Evolutionary conservation across 2,113 vertebrate species (phyloP).

Genomic region (Tachysurus fulvidraco): DNA sequence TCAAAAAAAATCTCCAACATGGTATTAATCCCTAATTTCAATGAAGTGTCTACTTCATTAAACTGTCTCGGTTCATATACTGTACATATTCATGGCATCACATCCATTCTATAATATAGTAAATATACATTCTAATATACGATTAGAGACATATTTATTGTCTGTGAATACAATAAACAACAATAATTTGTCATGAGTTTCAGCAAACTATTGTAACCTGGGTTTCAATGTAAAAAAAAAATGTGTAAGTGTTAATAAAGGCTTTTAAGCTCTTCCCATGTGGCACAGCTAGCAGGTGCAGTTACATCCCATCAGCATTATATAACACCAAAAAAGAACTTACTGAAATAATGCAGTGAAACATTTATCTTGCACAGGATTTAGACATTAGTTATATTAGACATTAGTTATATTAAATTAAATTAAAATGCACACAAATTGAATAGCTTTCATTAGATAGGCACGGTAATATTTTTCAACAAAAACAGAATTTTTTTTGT

Average conservation of each 20-base stretch:
- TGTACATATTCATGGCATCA: neutral
- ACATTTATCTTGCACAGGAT: neutral
- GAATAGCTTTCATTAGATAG: neutral
- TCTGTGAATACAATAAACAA: too few relatives aligned
- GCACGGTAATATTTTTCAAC: conserved; percentile 30
- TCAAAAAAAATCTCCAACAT: neutral
- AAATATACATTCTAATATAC: neutral
- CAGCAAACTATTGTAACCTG: neutral
- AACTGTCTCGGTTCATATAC: neutral
- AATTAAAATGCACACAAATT: neutral
- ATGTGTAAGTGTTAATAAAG: neutral
- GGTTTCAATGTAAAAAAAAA: too few relatives aligned
- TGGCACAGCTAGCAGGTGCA: neutral
- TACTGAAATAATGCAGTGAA: neutral
- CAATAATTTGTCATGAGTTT: neutral
- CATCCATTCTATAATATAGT: neutral
- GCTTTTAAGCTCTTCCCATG: neutral
- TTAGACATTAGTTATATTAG: neutral
- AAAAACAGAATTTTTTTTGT: neutral
- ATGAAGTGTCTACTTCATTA: neutral
- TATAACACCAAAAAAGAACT: neutral
- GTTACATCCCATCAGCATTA: neutral
- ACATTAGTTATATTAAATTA: neutral
- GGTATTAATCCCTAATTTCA: neutral
- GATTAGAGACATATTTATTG: too few relatives aligned